phyloP scores from a whole-genome alignment of 2,113 vertebrate species.

The Aegithalos caudatus region DNA sequence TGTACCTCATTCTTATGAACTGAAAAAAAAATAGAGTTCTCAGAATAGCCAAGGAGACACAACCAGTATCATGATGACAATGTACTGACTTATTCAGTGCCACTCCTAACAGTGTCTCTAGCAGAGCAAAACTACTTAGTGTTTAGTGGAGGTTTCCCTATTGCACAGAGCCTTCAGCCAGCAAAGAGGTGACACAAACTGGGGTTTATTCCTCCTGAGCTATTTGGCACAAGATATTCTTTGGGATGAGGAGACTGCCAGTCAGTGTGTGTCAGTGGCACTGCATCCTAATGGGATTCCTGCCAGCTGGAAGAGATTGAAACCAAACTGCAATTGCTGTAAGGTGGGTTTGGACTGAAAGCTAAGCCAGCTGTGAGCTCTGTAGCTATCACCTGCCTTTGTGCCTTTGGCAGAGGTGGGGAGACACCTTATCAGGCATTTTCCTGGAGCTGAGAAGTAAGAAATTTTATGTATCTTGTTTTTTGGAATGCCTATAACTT shows the following conservation, averaged over 20 bases:
- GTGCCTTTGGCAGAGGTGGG: background rate
- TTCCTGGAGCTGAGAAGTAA: background rate
- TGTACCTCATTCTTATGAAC: background rate
- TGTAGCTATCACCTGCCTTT: background rate
- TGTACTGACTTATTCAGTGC: background rate
- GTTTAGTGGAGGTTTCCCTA: background rate
- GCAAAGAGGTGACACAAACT: background rate
- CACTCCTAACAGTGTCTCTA: background rate
- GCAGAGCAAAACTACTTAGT: background rate
- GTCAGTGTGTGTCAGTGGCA: background rate
- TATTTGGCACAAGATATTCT: background rate
- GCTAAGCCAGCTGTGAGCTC: background rate
- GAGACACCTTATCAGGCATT: rapidly evolving
- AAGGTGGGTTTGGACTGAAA: background rate
- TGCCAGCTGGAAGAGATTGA: conserved; percentile 3
- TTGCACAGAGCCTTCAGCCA: background rate
- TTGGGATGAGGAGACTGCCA: background rate
- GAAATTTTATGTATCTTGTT: background rate
- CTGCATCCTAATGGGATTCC: background rate
- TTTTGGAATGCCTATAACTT: background rate
- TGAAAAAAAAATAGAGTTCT: background rate
- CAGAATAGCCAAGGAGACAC: background rate
- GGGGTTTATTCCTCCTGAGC: background rate
- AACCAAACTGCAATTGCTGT: background rate
- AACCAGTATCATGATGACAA: background rate